phyloP scores from a whole-genome alignment of 2,888 invertebrate genomes.

The Parasteatoda lunata region DNA sequence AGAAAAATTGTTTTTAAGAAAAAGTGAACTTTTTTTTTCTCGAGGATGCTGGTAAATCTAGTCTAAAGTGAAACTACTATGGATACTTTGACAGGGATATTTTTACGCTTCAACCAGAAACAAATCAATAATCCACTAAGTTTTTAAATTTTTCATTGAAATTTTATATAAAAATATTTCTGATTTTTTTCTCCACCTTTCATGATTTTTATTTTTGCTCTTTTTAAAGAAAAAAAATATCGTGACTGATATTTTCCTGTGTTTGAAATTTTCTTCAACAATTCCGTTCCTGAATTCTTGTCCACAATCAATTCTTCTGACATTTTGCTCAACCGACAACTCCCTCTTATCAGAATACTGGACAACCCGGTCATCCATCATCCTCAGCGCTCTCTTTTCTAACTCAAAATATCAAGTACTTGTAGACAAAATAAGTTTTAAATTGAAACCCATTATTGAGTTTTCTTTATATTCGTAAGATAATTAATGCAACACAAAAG shows the following conservation, averaged over 20 bases:
- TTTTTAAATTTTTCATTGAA: no score
- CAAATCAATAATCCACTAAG: no score
- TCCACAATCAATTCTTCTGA: slow-evolving; percentile 2
- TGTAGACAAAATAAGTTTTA: background rate
- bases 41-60: no score
- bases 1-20: no score
- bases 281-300: background rate
- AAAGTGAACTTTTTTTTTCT: no score
- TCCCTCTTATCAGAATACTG: background rate
- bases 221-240: background rate
- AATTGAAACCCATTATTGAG: background rate
- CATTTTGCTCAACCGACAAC: background rate
- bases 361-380: slow-evolving; percentile 2
- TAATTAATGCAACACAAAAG: no score
- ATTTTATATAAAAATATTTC: no score
- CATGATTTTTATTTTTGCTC: no score
- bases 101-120: no score
- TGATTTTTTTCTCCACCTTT: no score
- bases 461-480: background rate
- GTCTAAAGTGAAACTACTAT: no score
- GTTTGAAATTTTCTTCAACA: background rate
- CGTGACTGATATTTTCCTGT: background rate
- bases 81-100: no score
- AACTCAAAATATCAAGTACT: background rate
- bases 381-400: background rate